Percentiles rank a stretch among this genome's conserved stretches.
Conservation (phyloP, 2,113 vertebrate species). For the Hydrochoerus hydrochaeris region DNA sequence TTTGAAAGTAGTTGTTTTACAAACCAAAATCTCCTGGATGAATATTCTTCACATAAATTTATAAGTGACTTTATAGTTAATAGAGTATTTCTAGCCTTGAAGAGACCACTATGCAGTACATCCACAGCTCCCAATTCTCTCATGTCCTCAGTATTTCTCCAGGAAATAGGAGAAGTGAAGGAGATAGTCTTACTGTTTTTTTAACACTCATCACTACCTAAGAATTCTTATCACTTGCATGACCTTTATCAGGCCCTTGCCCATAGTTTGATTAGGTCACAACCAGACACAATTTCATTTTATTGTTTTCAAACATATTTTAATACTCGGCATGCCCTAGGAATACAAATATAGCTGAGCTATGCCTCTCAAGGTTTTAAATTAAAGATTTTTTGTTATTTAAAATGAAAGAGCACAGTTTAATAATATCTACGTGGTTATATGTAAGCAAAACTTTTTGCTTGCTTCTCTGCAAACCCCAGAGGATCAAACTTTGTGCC, state of each 20-base stretch:
- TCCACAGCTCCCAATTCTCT: not conserved
- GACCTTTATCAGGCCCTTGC: not conserved
- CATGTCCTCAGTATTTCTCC: not conserved
- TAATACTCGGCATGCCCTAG: not conserved
- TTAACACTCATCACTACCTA: not conserved
- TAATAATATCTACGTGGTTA: conserved; percentile 23
- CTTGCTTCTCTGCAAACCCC: not conserved
- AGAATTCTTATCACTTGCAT: not conserved
- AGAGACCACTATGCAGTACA: not conserved
- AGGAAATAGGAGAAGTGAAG: not conserved
- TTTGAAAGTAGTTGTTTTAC: not conserved
- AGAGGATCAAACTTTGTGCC: not conserved
- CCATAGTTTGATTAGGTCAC: not conserved
- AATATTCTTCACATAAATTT: not conserved
- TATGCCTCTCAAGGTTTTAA: not conserved
- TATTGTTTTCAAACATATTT: conserved; percentile 31
- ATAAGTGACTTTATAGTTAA: not conserved
- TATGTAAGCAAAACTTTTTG: not conserved
- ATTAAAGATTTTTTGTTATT: not conserved
- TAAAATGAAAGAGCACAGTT: not conserved
- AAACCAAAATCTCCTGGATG: not conserved
- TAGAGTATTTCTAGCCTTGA: not conserved
- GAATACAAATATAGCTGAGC: not conserved
- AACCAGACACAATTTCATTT: not conserved
- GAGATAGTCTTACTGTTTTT: not conserved